phyloP scores from a whole-genome alignment of 2,113 vertebrate species.

The Atlantisia rogersi region DNA sequence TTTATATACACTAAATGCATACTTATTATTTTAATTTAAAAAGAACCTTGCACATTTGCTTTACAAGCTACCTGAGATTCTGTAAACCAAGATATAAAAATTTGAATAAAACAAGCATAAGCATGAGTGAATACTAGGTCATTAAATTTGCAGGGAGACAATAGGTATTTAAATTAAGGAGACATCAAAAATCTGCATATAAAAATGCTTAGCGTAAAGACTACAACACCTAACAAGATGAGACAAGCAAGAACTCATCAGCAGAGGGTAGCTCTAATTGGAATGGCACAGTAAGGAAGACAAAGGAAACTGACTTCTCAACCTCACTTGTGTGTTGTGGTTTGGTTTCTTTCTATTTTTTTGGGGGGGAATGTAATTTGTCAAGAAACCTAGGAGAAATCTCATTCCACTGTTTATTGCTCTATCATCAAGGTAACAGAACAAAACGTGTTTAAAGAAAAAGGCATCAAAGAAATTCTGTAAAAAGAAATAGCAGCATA shows the following conservation, averaged over 20 bases:
- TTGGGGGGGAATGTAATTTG: not conserved
- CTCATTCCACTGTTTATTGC: constrained; percentile 12
- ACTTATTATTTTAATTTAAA: not conserved
- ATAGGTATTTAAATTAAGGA: constrained; percentile 34
- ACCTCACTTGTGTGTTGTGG: not conserved
- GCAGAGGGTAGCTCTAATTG: constrained; percentile 32
- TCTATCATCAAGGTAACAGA: constrained; percentile 46
- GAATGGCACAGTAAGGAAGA: constrained; percentile 29
- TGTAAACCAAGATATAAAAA: not conserved
- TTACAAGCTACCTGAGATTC: not conserved
- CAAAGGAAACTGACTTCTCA: constrained; percentile 32
- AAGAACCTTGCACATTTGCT: not conserved
- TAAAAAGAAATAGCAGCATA: constrained; percentile 2
- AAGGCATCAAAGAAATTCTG: constrained; percentile 28
- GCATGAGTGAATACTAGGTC: not conserved
- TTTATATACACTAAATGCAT: not conserved
- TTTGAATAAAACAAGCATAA: not conserved
- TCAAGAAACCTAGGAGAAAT: constrained; percentile 3
- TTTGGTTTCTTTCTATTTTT: not conserved
- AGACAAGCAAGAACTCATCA: constrained; percentile 54
- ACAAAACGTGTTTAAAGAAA: not conserved
- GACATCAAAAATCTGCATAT: constrained; percentile 19
- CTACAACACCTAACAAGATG: constrained; percentile 15
- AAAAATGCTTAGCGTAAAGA: not conserved
- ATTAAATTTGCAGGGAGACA: constrained; percentile 15